Evolutionary conservation across 2,888 invertebrate species (phyloP), one percentile per base, ranked within the genome.

Genomic region (Bursaphelenchus okinawaensis): DNA sequence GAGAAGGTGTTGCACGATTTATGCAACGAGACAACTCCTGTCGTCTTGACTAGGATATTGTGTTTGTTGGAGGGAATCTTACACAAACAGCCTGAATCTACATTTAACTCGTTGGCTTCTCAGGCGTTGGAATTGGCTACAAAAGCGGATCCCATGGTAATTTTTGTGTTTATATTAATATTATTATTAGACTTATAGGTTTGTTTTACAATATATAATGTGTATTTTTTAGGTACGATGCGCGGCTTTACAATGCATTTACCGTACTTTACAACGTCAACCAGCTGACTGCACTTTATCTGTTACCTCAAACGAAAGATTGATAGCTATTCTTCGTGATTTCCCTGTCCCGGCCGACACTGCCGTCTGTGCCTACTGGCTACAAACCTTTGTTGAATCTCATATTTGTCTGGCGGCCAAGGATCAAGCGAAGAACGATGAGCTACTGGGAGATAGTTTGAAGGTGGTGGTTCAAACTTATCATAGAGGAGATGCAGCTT

Each of bases 21-120:
- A 23, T 70, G 74, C 61, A 61, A 57, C 54, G 63, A 65, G 31
- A 61, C 72, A n/a, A 65, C 75, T 72, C 12, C 57, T 69, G 55
- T 57, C 57, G 51, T 16, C 27, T 69, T 73, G 4, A 76, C 74
- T 3, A 70, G 78, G 1, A 68, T 68, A 55, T 63, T 79, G 22
- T 79, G 78, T 51, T 70, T 79, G n/a, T 69, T 79, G 52, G 78
- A 79, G 65, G 78, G 78, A 27, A 67, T 77, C 27, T 72, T 79
- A 71, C 76, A 79, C 67, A 77, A 77, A 61, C 72, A 78, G 74
- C 77, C 77, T 4, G 69, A 73, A 12, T 28, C 64, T 19, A 69
- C 73, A 4, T 76, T 78, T 72, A 72, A 75, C 27, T 67, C 68
- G 29, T 67, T 75, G 58, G 66, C 76, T 2, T 75, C 76, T 64